phyloP scores from a whole-genome alignment of 2,113 vertebrate genomes.

The Podilymbus podiceps region DNA sequence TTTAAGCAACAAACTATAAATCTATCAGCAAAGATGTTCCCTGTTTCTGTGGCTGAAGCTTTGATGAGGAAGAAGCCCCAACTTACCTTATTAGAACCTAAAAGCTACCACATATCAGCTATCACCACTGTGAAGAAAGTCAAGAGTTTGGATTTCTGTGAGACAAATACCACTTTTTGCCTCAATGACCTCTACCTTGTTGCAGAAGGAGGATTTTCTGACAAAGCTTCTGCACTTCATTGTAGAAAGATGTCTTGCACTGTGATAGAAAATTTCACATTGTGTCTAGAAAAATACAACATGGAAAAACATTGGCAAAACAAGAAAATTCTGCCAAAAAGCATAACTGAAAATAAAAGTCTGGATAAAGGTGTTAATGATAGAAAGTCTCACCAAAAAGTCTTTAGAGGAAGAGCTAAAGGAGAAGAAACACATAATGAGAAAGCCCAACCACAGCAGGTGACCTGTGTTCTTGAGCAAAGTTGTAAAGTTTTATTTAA shows the following conservation, averaged over 20 bases:
- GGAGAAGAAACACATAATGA: not conserved
- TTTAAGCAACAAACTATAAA: not conserved
- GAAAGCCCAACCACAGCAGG: not conserved
- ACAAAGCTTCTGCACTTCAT: slow-evolving; percentile 9
- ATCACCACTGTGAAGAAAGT: not conserved
- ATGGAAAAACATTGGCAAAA: slow-evolving; percentile 27
- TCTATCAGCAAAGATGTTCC: not conserved
- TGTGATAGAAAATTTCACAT: slow-evolving; percentile 29
- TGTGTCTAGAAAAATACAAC: not conserved
- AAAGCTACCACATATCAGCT: not conserved
- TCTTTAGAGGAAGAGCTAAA: not conserved
- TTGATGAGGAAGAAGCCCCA: not conserved
- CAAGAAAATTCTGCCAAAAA: slow-evolving; percentile 24
- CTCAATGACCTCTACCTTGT: not conserved
- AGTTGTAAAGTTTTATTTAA: slow-evolving; percentile 38
- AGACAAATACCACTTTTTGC: too few relatives aligned
- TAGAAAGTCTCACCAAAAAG: not conserved
- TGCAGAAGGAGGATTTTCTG: not conserved
- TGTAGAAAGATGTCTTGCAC: not conserved
- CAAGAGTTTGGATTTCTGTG: not conserved
- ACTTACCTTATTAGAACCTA: not conserved
- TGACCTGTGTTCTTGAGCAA: not conserved
- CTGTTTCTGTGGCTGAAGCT: not conserved
- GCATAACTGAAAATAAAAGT: slow-evolving; percentile 23
- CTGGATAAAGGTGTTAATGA: not conserved